Evolutionary conservation across 2,113 vertebrate species (phyloP).

Genomic region (Cyprinodon variegatus): DNA sequence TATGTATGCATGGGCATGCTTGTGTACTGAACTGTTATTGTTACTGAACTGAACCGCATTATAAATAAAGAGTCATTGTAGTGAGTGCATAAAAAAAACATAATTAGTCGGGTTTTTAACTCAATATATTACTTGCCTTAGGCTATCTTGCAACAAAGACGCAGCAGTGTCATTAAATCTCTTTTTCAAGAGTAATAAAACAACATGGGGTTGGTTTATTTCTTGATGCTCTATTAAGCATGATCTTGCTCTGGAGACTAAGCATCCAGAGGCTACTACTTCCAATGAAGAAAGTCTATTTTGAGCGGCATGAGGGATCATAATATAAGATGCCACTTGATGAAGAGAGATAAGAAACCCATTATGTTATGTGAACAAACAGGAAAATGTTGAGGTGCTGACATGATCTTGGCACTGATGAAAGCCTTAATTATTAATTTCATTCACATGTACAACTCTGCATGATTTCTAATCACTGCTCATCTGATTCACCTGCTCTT

Average conservation of each 20-base stretch:
- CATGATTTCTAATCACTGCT: too few species aligned
- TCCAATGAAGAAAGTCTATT: constrained; percentile 57
- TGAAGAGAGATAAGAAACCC: constrained; percentile 14
- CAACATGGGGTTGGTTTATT: constrained; percentile 33
- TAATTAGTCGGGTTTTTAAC: not conserved
- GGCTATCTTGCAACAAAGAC: constrained; percentile 17
- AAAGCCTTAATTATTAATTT: too few species aligned
- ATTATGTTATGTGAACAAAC: not conserved
- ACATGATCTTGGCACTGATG: too few species aligned
- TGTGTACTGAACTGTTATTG: too few species aligned
- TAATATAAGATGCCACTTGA: constrained; percentile 10
- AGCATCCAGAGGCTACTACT: constrained; percentile 43
- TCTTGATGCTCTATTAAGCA: constrained; percentile 34
- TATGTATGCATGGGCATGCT: too few species aligned
- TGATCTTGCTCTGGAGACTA: constrained; percentile 43
- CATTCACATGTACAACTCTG: too few species aligned
- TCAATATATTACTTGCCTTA: not conserved
- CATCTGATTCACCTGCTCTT: too few species aligned
- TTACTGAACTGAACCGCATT: too few species aligned
- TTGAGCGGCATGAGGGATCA: constrained; percentile 24
- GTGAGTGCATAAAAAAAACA: not conserved
- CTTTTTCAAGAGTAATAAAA: constrained; percentile 4
- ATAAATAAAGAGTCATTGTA: not conserved
- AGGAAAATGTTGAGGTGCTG: constrained; percentile 1
- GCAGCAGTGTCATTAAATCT: constrained; percentile 30